Evolutionary conservation across 2,888 invertebrate genomes (phyloP), one percentile per base, ranked within the genome.

Genomic region (Stenichneumon culpator): DNA sequence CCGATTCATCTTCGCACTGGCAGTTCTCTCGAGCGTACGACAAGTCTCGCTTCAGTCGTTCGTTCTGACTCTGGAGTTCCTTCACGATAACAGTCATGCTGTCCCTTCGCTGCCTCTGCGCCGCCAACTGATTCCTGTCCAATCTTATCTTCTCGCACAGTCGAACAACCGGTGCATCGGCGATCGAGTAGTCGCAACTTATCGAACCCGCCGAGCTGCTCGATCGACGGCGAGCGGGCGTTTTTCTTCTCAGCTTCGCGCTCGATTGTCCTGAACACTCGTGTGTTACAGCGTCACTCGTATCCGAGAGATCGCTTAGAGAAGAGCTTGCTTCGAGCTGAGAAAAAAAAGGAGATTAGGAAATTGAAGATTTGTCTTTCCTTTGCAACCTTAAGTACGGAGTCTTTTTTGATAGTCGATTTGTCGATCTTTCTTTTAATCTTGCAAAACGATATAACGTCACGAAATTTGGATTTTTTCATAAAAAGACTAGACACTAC

Each of bases 291-390:
- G 70, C 52, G 28, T 80, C 81, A 39, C 83, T 84, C 11, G 82
- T 86, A 11, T 90, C 91, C 6, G 92, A 89, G 16, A 89, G 32
- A 9, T 91, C 90, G 36, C 88, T 90, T 54, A 88, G 67, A 3
- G 92, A 91, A 47, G 92, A 91, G 69, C 87, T 90, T 52, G 79
- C 74, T 52, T 79, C 88, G 22, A 89, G 80, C 91, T 91, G 22
- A 69, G 14, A 57, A 60, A 50, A 9, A 32, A 77, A 73, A 84
- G 2, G 1, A 77, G 44, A 25, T 47, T 47, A 47, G 44, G 3
- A 47, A 47, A 47, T 47, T 47, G 14, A 16, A 47, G 16, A 16
- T 47, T 47, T 16, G 16, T 47, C 16, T 47, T 47, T 47, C 14
- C 16, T 47, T 39, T 47, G 16, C 16, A 14, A 47, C 16, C 1